These are phyloP conservation scores for Agapornis canus DNA, from an alignment of 2,797 vertebrate species.

Conservation along the genomic window DNA sequence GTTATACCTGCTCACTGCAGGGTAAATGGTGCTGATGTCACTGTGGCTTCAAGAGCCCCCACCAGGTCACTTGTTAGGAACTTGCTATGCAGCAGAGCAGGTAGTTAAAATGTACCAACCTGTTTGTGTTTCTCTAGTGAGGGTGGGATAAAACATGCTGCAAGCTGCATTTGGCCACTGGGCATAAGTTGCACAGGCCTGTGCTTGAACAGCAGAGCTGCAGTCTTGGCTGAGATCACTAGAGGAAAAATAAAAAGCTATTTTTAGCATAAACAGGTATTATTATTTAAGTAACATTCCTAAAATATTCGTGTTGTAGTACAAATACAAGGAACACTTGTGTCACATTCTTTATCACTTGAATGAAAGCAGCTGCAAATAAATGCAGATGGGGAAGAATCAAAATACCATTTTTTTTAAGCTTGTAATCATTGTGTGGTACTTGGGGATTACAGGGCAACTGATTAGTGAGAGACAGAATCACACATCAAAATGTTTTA, in stretches of 20 bases:
- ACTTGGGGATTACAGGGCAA: background rate
- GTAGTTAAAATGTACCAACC: background rate
- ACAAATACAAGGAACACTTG: background rate
- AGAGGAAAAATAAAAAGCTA: background rate
- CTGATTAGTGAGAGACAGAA: background rate
- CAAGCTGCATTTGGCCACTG: background rate
- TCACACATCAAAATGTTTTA: background rate
- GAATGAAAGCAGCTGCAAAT: background rate
- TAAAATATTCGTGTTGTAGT: background rate
- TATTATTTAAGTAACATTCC: background rate
- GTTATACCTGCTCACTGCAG: background rate
- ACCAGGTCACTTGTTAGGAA: background rate
- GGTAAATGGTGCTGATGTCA: background rate
- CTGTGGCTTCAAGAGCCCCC: background rate
- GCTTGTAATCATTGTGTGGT: background rate
- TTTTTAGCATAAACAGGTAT: background rate
- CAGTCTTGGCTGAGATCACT: background rate
- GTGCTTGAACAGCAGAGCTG: background rate
- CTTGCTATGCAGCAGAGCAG: background rate
- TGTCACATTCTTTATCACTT: background rate
- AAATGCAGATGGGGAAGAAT: background rate
- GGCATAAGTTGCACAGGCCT: background rate
- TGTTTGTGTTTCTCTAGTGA: background rate
- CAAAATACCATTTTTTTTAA: background rate
- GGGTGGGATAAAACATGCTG: background rate